Conservation (phyloP, 2,113 vertebrate genomes). For the Panthera leo region DNA sequence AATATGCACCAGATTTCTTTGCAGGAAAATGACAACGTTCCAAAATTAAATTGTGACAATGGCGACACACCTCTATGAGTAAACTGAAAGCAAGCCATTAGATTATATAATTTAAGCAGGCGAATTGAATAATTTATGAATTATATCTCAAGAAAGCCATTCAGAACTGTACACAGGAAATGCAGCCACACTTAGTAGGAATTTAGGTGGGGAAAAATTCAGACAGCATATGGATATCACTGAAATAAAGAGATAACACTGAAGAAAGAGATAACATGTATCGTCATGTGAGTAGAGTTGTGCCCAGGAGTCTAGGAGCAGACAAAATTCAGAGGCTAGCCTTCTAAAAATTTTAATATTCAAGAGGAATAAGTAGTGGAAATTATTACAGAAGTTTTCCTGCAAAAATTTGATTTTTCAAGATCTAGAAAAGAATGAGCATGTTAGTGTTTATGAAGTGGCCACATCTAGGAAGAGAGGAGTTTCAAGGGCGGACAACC, state of each 20-base stretch:
- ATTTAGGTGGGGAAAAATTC: background rate
- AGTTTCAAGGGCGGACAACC: background rate
- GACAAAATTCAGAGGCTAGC: background rate
- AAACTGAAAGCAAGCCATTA: background rate
- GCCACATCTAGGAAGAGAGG: background rate
- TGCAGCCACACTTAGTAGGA: background rate
- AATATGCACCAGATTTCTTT: background rate
- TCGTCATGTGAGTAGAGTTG: background rate
- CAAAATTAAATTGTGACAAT: slow-evolving; percentile 8
- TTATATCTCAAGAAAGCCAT: background rate
- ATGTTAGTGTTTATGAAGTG: background rate
- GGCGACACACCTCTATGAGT: background rate
- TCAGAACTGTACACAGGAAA: background rate
- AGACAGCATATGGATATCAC: background rate
- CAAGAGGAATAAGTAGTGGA: background rate
- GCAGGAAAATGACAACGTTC: background rate
- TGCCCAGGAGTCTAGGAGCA: background rate
- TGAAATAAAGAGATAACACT: background rate
- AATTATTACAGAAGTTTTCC: background rate
- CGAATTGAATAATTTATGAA: background rate
- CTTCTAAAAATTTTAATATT: background rate
- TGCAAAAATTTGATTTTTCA: background rate
- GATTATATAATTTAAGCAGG: background rate
- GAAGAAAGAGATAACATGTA: background rate
- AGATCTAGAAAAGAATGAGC: background rate